Base-by-base conservation (phyloP, 2,888 invertebrate genomes). In the Drosophila sordidula region DNA sequence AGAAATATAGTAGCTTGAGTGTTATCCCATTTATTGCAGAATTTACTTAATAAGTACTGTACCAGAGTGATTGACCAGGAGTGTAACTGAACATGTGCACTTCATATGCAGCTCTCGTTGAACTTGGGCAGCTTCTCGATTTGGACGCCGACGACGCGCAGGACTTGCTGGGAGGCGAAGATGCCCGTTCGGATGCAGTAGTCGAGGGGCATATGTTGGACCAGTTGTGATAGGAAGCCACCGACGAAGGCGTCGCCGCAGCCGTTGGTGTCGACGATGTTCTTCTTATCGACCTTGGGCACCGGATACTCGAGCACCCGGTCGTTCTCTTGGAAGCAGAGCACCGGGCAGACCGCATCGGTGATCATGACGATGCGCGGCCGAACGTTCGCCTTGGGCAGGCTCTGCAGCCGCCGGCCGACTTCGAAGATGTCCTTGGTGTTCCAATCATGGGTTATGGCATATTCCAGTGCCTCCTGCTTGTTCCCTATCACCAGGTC, bases 231-330 rank as follows among this genome's bases (percentile, higher is more conserved):
- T 3, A 86, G 70, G 4, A 77, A 88, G 1, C 89, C 87, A 1
- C 85, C 85, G 1, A 86, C 80, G 9, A 88, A 89, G 18, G 85
- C 85, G 49, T 86, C 85, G 9, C 80, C 80, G 36, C 87, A 75
- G 4, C 85, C 85, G 34, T 88, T 89, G 16, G 70, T 72, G 38
- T 86, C 85, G 2, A 86, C 63, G 4, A 89, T 42, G 6, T 11
- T 5, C 0, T 29, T 54, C 22, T 65, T 56, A 1, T 71, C 67
- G 4, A 89, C 16, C 32, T 70, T 50, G 0, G 85, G 83, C 25
- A 89, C 66, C 0, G 89, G 80, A 22, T 75, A 86, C 34, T 82
- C 71, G 9, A 77, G 39, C 3, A 86, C 5, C 6, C 44, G 55
- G 0, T 74, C 68, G 26, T 86, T 88, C 0, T 82, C 75, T 59